Base-by-base conservation (phyloP, 1,140 invertebrate genomes). In the Plodia interpunctella region DNA sequence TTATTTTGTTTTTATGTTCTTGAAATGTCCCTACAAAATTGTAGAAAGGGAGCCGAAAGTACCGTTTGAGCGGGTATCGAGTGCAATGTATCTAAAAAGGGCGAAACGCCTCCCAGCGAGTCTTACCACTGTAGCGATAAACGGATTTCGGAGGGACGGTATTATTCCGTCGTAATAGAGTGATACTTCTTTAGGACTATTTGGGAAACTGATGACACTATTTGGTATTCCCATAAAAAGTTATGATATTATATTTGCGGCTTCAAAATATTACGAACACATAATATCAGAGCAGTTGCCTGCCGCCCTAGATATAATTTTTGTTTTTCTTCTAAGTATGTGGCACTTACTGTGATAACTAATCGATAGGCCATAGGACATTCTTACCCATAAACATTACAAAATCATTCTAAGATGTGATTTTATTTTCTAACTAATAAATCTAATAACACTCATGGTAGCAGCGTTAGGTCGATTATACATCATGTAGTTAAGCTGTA, bases 211-310 rank as follows among this genome's bases (percentile, higher is more conserved):
- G 76, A 87, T 84, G 80, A 76, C 72, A 82, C 80, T 79, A 83
- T 83, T 85, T 80, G 76, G 74, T 76, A 79, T 76, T 74, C 63
- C 70, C 78, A 81, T 86, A 83, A 86, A 86, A 86, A 78, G 76
- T 81, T 83, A 86, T 78, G 73, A 74, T 78, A 75, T 78, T 65
- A 75, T 74, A 70, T 72, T 76, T 75, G 74, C 56, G 65, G 70
- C 67, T 76, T 78, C 71, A 77, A 80, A 84, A 80, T 83, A 81
- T 78, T 74, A 76, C 68, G 57, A 61, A 78, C 70, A 77, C 74
- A 81, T 80, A 74, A 68, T 70, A 55, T 62, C 49, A 15, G 38
- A 44, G 28, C 52, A 28, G 52, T 65, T 28, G 57, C 55, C 32
- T 61, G 4, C 53, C 15, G 51, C 19, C 44, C 60, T 59, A 51